Evolutionary conservation across 2,113 vertebrate species (phyloP).

Genomic region (Cynoglossus semilaevis): DNA sequence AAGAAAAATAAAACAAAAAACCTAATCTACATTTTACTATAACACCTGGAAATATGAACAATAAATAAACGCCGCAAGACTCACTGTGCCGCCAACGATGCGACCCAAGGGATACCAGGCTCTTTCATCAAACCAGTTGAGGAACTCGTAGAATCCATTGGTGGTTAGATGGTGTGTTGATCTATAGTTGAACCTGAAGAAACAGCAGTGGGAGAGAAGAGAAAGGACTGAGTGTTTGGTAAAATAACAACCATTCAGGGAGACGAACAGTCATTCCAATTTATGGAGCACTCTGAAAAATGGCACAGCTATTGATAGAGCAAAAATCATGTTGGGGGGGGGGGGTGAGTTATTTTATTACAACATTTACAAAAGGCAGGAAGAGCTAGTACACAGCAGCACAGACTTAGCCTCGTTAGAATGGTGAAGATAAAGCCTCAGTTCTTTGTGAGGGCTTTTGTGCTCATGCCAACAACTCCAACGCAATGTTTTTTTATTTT

Average conservation of each 20-base stretch:
- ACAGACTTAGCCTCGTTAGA: conserved; percentile 23
- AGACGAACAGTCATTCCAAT: conserved; percentile 15
- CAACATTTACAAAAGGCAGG: conserved; percentile 26
- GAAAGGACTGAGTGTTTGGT: neutral
- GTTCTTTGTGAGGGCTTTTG: conserved; percentile 35
- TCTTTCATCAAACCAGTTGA: conserved; percentile 99
- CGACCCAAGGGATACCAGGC: conserved; percentile 98
- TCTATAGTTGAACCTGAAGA: conserved; percentile 97
- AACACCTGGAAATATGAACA: neutral
- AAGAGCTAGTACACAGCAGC: conserved; percentile 10
- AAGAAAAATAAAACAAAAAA: too few species aligned
- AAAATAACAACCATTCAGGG: conserved; percentile 9
- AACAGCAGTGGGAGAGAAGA: conserved; percentile 11
- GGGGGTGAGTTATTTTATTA: conserved; percentile 33
- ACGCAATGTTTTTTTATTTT: conserved; percentile 18
- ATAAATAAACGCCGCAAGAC: conserved; percentile 51
- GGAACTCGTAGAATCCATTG: conserved; percentile 99
- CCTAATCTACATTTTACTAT: neutral
- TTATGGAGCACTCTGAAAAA: conserved; percentile 17
- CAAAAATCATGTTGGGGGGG: conserved; percentile 5
- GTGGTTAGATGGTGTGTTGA: conserved; percentile 98
- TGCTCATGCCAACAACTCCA: conserved; percentile 36
- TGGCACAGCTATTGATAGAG: conserved; percentile 2
- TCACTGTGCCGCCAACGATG: conserved; percentile 98
- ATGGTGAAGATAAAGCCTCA: conserved; percentile 11